Evolutionary conservation across 92 coral and sea anemone species (phyloP), one percentile per base, ranked within the genome.

Genomic region (Porites evermanni): DNA sequence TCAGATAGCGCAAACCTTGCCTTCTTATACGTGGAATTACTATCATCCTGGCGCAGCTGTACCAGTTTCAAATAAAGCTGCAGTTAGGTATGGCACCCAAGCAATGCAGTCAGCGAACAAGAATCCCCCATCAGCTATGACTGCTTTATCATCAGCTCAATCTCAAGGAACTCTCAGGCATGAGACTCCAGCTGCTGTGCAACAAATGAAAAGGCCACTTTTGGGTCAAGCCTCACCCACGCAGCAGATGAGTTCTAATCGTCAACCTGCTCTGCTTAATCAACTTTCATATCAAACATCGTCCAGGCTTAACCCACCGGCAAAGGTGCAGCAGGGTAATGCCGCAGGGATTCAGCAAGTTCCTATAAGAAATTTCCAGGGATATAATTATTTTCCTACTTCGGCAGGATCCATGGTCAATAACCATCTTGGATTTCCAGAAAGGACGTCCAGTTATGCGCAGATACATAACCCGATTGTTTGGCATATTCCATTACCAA

Each of bases 391-490:
- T 32, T 23, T 38, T 8, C 1, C n/a, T 4, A 47, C 19, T 29
- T 59, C 26, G 10, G 53, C 6, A 1, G 59, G 58, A 70, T 26
- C 50, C 6, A 54, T 53, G n/a, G 11, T 69, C 13, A 9, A n/a
- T 17, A 65, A 80, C 18, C 75, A 66, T 26, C 60, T 53, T 1
- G 52, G 17, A 7, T 69, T 61, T 18, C 17, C 26, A 12, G 54
- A 24, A 53, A 80, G 20, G 23, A 59, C 44, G 6, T 58, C 54
- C 66, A 19, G 47, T 51, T 64, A 53, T 71, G 86, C 12, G 60
- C 86, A 81, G 44, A 70, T 59, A 6, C 86, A 81, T 17, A 70
- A 17, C 23, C 86, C 86, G 44, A 81, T 81, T 59, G 53, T 81
- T 18, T 81, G 86, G 86, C 86, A 81, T 44, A 70, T 59, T 2